These are phyloP conservation scores for Leptinotarsa peninsularis DNA, from an alignment of 2,888 invertebrate species.

Conservation along the genomic window DNA sequence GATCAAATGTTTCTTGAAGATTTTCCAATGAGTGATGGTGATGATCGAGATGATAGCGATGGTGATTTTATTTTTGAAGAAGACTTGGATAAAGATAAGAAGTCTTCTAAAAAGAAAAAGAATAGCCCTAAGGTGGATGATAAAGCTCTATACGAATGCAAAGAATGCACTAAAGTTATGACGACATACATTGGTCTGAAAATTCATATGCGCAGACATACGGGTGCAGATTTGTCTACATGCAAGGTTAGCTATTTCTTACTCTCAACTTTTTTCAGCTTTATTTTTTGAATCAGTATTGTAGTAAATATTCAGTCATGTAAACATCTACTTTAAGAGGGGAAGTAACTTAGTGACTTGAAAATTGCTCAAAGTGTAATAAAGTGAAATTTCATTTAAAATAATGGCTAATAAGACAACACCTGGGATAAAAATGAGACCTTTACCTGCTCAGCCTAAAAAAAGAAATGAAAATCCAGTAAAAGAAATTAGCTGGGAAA, in stretches of 20 bases:
- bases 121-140: constrained; percentile 45
- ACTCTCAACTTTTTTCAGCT: neutral
- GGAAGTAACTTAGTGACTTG: no score
- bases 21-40: constrained; percentile 49
- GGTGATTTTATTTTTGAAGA: constrained; percentile 41
- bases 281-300: neutral
- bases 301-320: neutral
- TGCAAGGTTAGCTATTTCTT: constrained; percentile 55
- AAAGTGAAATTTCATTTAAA: no score
- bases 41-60: constrained; percentile 43
- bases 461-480: no score
- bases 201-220: constrained; percentile 76
- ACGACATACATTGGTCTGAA: constrained; percentile 58
- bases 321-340: neutral
- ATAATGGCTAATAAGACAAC: no score
- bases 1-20: constrained; percentile 45
- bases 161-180: constrained; percentile 58
- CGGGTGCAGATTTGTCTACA: constrained; percentile 65
- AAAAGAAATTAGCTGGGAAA: no score
- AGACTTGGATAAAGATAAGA: constrained; percentile 40
- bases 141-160: constrained; percentile 56
- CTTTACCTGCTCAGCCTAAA: no score
- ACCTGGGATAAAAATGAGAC: no score
- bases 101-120: constrained; percentile 40
- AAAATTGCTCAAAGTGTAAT: neutral